These are phyloP conservation scores for Lanius collurio DNA, from an alignment of 2,113 vertebrate species.

Conservation along the genomic window DNA sequence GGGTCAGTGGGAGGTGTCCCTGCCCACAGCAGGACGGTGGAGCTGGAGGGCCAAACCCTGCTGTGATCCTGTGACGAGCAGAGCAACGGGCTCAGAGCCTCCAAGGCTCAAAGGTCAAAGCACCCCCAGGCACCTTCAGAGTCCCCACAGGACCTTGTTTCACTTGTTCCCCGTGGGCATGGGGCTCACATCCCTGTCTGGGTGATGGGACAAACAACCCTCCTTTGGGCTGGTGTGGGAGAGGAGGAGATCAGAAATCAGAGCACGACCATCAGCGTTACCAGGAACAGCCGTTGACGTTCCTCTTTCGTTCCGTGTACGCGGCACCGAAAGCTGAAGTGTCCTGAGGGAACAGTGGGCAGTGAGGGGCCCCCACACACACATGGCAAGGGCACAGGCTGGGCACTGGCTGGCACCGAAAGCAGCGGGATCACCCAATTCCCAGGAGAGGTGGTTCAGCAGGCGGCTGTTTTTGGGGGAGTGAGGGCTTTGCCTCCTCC, in stretches of 20 bases:
- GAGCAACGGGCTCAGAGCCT: background rate
- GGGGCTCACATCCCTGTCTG: background rate
- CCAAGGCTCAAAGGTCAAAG: background rate
- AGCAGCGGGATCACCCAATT: fast-evolving
- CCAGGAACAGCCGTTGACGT: background rate
- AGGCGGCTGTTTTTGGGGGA: fast-evolving
- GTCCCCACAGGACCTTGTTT: background rate
- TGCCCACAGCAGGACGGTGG: background rate
- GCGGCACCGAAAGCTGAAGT: fast-evolving
- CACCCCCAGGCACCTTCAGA: background rate
- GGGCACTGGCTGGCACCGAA: background rate
- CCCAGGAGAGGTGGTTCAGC: fast-evolving
- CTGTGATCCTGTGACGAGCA: background rate
- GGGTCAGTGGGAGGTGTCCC: background rate
- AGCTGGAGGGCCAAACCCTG: background rate
- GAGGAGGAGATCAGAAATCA: background rate
- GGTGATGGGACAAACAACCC: background rate
- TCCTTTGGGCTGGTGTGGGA: fast-evolving
- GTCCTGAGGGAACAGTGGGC: fast-evolving
- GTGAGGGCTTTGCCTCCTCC: background rate
- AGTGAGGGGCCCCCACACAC: fast-evolving
- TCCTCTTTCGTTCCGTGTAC: slow-evolving; percentile 2
- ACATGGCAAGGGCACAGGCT: fast-evolving
- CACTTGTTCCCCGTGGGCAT: fast-evolving
- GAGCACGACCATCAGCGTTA: fast-evolving